These are phyloP conservation scores for Fregetta grallaria DNA, from an alignment of 2,113 vertebrate species.

Conservation along the genomic window DNA sequence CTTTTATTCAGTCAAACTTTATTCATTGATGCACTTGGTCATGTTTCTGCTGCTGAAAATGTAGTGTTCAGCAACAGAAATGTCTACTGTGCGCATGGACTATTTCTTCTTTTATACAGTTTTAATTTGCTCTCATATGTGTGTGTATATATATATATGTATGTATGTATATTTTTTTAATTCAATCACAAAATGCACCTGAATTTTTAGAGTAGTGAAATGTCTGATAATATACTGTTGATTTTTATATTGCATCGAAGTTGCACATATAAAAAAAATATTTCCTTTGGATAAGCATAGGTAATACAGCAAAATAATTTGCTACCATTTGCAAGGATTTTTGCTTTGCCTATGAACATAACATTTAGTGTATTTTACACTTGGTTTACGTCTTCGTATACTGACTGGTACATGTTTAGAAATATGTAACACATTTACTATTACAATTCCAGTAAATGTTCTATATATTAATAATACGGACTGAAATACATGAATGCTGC, in stretches of 20 bases:
- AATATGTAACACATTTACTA: background rate
- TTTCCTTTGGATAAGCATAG: background rate
- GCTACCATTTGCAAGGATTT: background rate
- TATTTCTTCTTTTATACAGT: background rate
- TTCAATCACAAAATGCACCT: background rate
- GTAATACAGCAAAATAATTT: background rate
- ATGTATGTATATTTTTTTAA: background rate
- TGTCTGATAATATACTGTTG: background rate
- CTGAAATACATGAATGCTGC: background rate
- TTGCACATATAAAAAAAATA: background rate
- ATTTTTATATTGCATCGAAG: background rate
- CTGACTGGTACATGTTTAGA: background rate
- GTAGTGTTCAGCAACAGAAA: background rate
- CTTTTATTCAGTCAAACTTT: background rate
- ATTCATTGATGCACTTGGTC: background rate
- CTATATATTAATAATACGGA: background rate
- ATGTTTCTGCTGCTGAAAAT: background rate
- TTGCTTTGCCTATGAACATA: background rate
- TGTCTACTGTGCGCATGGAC: background rate
- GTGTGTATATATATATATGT: no score
- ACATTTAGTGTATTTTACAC: background rate
- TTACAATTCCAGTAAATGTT: background rate
- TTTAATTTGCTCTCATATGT: background rate
- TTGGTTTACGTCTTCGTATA: background rate
- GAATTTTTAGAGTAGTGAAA: background rate